phyloP scores from a whole-genome alignment of 2,797 vertebrate species.

The Schizopygopsis malacanthus region DNA sequence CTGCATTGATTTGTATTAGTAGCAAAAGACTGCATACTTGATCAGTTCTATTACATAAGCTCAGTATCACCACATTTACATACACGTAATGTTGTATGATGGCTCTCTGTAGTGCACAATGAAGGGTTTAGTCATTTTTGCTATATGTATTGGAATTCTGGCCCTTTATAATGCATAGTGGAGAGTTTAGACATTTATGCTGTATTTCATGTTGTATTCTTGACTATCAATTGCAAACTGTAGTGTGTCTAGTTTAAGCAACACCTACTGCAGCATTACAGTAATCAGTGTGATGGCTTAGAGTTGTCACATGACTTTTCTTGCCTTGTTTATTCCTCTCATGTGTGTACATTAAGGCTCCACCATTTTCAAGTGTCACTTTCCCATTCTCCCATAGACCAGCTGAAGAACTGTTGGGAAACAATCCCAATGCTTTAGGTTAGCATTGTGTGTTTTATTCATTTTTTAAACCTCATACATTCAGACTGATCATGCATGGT shows the following conservation, averaged over 20 bases:
- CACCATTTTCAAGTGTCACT: conserved; percentile 4
- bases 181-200: not conserved
- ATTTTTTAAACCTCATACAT: conserved; percentile 8
- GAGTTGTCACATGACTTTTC: not conserved
- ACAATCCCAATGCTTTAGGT: not conserved
- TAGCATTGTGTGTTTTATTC: not conserved
- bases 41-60: conserved; percentile 16
- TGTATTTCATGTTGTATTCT: conserved; percentile 7
- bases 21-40: not conserved
- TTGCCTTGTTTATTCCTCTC: not conserved
- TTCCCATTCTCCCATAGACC: not conserved
- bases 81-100: conserved; percentile 5
- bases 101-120: not conserved
- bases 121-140: not conserved
- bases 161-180: conserved; percentile 10
- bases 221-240: not conserved
- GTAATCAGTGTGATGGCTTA: not conserved
- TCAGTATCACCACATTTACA: not conserved
- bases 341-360: not conserved
- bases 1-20: not conserved
- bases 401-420: not conserved
- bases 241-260: conserved; percentile 17
- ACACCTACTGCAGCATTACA: not conserved
- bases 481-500: not conserved
- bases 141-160: not conserved